A percentile compares a stretch with the other conserved stretches of the same genome.
Conservation (phyloP, 2,113 vertebrate genomes). For the Xyliphius kryptos region DNA sequence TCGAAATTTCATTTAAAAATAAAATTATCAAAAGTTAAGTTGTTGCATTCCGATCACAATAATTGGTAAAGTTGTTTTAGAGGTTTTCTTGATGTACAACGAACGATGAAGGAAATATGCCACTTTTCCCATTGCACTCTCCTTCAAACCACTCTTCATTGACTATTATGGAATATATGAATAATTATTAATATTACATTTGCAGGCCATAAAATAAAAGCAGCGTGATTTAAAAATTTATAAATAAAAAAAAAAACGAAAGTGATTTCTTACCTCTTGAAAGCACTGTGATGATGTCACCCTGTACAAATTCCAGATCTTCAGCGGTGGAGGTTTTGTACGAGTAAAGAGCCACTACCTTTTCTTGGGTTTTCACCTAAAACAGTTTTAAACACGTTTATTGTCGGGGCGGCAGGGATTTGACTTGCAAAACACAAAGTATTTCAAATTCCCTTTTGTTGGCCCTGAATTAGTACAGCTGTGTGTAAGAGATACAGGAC, state of each 20-base stretch:
- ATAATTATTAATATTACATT: not conserved
- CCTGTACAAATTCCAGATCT: conserved; percentile 78
- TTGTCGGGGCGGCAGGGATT: too few species aligned
- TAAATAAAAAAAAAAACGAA: not conserved
- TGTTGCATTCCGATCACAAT: too few species aligned
- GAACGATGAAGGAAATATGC: conserved; percentile 86
- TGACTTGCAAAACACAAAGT: too few species aligned
- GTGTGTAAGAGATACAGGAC: too few species aligned
- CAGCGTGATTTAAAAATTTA: not conserved
- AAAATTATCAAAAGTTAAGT: too few species aligned
- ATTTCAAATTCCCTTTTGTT: too few species aligned
- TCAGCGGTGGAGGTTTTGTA: conserved; percentile 78
- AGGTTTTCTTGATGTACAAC: conserved; percentile 50
- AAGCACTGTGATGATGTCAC: conserved; percentile 77
- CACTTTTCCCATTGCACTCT: conserved; percentile 73
- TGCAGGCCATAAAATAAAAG: too few species aligned
- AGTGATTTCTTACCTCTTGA: conserved; percentile 58
- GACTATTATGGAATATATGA: conserved; percentile 61
- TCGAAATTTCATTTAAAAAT: too few species aligned
- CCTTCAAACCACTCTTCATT: conserved; percentile 93
- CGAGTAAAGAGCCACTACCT: conserved; percentile 72
- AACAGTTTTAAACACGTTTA: not conserved
- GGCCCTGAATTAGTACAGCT: too few species aligned
- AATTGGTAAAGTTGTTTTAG: not conserved
- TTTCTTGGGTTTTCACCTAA: conserved; percentile 27